These are phyloP conservation scores for Melinaea marsaeus DNA, from an alignment of 2,888 invertebrate genomes.

Conservation along the genomic window DNA sequence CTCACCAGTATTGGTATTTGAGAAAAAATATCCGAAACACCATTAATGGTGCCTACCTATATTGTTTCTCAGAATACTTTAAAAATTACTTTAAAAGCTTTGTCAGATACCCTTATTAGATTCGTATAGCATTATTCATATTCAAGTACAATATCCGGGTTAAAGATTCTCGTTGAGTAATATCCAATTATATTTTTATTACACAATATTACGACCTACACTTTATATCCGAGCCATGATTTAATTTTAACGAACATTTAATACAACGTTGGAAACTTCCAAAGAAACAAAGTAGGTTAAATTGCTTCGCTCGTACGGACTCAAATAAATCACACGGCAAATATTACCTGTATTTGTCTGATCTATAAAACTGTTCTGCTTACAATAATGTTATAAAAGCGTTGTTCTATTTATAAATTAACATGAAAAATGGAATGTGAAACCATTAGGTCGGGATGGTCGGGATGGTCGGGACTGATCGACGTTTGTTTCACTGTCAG, in stretches of 20 bases:
- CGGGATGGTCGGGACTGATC: slow-evolving; percentile 48
- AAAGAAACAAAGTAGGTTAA: slow-evolving; percentile 15
- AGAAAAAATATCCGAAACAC: slow-evolving; percentile 39
- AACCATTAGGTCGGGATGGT: slow-evolving; percentile 45
- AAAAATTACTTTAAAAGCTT: slow-evolving; percentile 38
- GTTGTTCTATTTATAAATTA: slow-evolving; percentile 60
- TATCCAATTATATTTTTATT: neutral
- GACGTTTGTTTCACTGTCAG: slow-evolving; percentile 70
- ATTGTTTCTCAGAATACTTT: slow-evolving; percentile 46
- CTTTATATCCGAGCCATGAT: too few relatives aligned
- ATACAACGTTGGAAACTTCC: slow-evolving; percentile 3
- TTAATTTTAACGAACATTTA: neutral
- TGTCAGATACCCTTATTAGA: neutral
- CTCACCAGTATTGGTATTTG: slow-evolving; percentile 36
- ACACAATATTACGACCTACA: too few relatives aligned
- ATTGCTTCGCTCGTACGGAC: slow-evolving; percentile 9
- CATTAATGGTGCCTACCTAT: too few relatives aligned
- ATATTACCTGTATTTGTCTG: slow-evolving; percentile 21
- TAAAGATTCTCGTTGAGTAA: neutral
- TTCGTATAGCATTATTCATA: neutral
- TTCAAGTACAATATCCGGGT: neutral
- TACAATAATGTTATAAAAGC: slow-evolving; percentile 32
- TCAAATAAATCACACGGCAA: slow-evolving; percentile 17
- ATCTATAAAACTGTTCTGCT: slow-evolving; percentile 20
- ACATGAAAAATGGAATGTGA: slow-evolving; percentile 73